These are phyloP conservation scores for Drosophila multiciliata DNA, from an alignment of 2,888 invertebrate genomes.

Conservation along the genomic window DNA sequence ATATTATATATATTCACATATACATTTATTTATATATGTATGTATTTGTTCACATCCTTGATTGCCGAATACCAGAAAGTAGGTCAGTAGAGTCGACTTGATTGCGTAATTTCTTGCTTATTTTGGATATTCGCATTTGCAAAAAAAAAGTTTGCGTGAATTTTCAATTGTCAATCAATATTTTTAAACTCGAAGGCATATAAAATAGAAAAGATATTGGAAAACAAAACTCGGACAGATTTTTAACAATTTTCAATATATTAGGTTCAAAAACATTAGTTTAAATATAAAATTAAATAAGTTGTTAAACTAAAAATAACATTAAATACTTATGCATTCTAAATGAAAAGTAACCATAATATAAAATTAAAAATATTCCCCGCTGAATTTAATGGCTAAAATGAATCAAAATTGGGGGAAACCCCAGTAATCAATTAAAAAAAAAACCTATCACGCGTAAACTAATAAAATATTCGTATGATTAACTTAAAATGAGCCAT, in stretches of 20 bases:
- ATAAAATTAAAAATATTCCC: neutral
- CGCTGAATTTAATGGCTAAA: neutral
- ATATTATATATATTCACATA: constrained; percentile 44
- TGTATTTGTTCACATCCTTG: constrained; percentile 58
- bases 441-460: neutral
- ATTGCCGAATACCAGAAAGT: constrained; percentile 68
- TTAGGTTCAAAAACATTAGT: neutral
- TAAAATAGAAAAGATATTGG: neutral
- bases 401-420: neutral
- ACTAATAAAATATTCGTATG: neutral
- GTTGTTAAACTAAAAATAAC: neutral
- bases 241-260: neutral
- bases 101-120: constrained; percentile 59
- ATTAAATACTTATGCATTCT: neutral
- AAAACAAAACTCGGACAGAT: neutral
- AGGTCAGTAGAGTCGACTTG: constrained; percentile 69
- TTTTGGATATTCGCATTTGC: constrained; percentile 20
- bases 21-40: constrained; percentile 17
- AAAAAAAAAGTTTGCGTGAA: constrained; percentile 5
- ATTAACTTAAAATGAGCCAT: neutral
- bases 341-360: neutral
- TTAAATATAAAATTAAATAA: too few relatives aligned
- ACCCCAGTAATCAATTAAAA: neutral
- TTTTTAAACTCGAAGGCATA: neutral
- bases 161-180: constrained; percentile 8